Conservation (phyloP, 2,113 vertebrate species). For the Pholis gunnellus region DNA sequence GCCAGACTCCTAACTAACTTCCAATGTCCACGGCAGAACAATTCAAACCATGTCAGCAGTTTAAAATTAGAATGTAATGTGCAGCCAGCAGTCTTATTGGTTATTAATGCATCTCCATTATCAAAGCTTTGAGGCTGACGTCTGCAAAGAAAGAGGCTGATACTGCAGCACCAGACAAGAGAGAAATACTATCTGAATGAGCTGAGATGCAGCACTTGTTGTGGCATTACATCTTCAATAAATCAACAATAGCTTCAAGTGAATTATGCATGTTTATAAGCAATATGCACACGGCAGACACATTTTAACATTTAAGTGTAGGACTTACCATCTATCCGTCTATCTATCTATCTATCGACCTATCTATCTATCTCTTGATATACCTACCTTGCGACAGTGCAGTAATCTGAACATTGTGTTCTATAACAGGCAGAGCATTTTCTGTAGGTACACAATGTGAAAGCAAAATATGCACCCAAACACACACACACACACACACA, state of each 20-base stretch:
- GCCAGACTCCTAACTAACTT: constrained; percentile 10
- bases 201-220: neutral
- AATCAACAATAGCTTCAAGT: neutral
- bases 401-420: constrained; percentile 29
- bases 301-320: neutral
- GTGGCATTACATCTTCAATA: neutral
- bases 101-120: constrained; percentile 25
- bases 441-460: constrained; percentile 8
- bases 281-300: neutral
- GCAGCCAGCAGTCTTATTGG: constrained; percentile 21
- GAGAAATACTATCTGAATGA: neutral
- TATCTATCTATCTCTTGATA: neutral
- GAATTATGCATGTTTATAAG: neutral
- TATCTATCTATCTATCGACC: neutral
- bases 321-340: neutral
- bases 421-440: neutral
- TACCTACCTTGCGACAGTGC: neutral
- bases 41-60: constrained; percentile 17
- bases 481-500: constrained; percentile 3
- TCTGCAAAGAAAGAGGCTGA: neutral
- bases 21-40: neutral
- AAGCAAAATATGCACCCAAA: constrained; percentile 1
- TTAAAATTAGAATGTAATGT: constrained; percentile 6
- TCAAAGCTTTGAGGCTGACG: constrained; percentile 23
- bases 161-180: neutral